A percentile compares a stretch with the other conserved stretches of the same genome.
Evolutionary conservation across 2,888 invertebrate species (phyloP).

Genomic region (Drosophila gaucha): DNA sequence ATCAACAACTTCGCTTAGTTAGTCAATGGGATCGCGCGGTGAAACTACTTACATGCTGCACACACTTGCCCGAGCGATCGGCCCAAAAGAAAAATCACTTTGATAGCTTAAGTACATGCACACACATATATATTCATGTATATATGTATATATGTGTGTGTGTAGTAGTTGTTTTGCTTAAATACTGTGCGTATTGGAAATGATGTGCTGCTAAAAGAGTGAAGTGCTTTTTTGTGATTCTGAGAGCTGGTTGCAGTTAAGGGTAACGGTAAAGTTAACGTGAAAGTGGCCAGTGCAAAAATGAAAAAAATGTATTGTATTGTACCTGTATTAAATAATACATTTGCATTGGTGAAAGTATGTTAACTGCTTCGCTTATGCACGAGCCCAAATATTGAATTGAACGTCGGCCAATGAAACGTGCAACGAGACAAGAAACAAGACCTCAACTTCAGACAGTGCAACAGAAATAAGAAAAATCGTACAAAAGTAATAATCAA

Average conservation of each 20-base stretch:
- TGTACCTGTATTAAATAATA: constrained; percentile 66
- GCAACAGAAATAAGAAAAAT: constrained; percentile 21
- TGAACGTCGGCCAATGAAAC: constrained; percentile 55
- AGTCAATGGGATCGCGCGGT: constrained; percentile 59
- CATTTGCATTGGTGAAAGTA: constrained; percentile 74
- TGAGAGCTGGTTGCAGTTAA: constrained; percentile 24
- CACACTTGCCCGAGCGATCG: constrained; percentile 24
- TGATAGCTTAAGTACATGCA: constrained; percentile 9
- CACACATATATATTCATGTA: background rate
- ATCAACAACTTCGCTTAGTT: constrained; percentile 61
- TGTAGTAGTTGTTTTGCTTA: constrained; percentile 17
- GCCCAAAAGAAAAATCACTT: constrained; percentile 22
- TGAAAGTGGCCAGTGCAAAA: constrained; percentile 50
- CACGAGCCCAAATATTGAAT: constrained; percentile 36
- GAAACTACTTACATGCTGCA: constrained; percentile 58
- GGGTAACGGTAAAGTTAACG: constrained; percentile 49
- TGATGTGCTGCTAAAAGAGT: constrained; percentile 25
- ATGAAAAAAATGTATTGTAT: constrained; percentile 34
- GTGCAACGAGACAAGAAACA: constrained; percentile 27
- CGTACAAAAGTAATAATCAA: constrained; percentile 6
- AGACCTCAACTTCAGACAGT: constrained; percentile 36
- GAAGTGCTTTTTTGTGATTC: constrained; percentile 29
- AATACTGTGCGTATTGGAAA: constrained; percentile 18
- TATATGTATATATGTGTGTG: background rate
- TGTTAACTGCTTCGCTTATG: constrained; percentile 65